Conservation (phyloP, 2,888 invertebrate genomes). For the Eristalinus aeneus region DNA sequence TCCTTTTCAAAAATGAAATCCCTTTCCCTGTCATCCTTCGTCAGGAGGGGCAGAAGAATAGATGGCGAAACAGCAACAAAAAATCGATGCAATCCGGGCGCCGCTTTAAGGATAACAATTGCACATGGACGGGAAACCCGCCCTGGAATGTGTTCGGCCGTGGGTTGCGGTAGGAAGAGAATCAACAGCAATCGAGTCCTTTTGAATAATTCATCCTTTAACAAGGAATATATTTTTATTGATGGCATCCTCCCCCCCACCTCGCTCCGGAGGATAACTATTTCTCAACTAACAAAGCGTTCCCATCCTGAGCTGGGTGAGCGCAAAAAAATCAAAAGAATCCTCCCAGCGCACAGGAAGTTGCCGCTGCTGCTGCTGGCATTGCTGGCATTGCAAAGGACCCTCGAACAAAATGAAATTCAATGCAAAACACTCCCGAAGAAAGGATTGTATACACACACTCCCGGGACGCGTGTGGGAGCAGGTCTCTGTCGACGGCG, state of each 20-base stretch:
- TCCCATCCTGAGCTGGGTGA: not conserved
- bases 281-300: constrained; percentile 46
- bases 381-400: not conserved
- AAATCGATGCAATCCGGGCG: constrained; percentile 42
- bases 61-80: not conserved
- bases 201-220: constrained; percentile 69
- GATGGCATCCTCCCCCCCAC: constrained; percentile 14
- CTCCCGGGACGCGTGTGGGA: not conserved
- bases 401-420: constrained; percentile 19
- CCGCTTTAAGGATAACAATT: constrained; percentile 47
- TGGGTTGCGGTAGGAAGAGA: no score
- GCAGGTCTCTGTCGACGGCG: not conserved
- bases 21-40: constrained; percentile 8
- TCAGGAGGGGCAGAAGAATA: no score
- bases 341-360: not conserved
- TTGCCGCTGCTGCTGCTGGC: not conserved
- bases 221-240: constrained; percentile 39
- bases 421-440: constrained; percentile 46
- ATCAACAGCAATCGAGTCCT: constrained; percentile 65
- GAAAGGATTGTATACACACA: constrained; percentile 40
- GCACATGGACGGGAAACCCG: constrained; percentile 10
- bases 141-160: constrained; percentile 21
- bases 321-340: not conserved
- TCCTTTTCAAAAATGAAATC: not conserved
- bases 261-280: constrained; percentile 32